phyloP scores from a whole-genome alignment of 1,140 invertebrate genomes.

The Plodia interpunctella region DNA sequence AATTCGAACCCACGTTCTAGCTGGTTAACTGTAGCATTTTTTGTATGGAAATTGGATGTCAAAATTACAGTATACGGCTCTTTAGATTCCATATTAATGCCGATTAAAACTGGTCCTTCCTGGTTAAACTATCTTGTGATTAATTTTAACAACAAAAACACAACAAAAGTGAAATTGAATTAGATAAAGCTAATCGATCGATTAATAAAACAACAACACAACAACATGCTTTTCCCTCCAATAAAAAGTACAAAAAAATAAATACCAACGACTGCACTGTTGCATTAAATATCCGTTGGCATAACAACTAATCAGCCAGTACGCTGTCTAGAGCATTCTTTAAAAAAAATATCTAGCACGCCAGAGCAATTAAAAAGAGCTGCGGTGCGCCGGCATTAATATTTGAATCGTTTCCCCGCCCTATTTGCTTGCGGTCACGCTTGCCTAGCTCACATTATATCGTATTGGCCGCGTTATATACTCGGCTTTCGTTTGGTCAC shows the following conservation, averaged over 20 bases:
- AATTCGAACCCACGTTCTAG: no score
- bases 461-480: constrained; percentile 20
- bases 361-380: neutral
- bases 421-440: constrained; percentile 56
- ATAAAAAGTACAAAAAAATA: neutral
- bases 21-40: no score
- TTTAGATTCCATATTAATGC: neutral
- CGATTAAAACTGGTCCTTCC: neutral
- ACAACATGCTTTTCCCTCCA: neutral
- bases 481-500: constrained; percentile 24
- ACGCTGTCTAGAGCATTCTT: neutral
- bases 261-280: neutral
- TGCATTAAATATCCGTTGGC: no score
- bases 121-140: neutral
- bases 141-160: neutral
- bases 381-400: constrained; percentile 28
- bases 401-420: constrained; percentile 45
- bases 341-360: neutral
- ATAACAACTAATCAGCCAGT: no score
- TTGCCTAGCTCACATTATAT: constrained; percentile 24
- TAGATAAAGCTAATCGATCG: neutral
- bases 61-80: neutral
- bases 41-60: neutral
- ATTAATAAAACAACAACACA: neutral
- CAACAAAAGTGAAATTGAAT: neutral